Evolutionary conservation across 2,797 vertebrate genomes (phyloP).

Genomic region (Pelobates cultripes): DNA sequence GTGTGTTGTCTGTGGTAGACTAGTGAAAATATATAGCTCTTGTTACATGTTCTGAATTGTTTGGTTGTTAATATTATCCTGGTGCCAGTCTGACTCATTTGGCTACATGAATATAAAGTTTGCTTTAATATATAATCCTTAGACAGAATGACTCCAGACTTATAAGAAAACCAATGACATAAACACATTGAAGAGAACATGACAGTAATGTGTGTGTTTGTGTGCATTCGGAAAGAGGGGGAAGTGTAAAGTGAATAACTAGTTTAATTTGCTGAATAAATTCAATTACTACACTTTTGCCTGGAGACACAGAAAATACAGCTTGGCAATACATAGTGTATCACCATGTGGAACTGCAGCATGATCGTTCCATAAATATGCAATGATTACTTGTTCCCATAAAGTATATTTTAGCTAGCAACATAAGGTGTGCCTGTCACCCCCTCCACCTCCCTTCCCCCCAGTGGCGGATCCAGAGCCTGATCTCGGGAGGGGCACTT

Average conservation of each 20-base stretch:
- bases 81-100: neutral
- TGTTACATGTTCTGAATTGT: constrained; percentile 35
- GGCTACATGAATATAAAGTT: constrained; percentile 36
- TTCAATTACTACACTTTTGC: constrained; percentile 48
- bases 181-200: constrained; percentile 32
- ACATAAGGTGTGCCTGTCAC: neutral
- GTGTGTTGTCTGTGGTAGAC: constrained; percentile 43
- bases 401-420: constrained; percentile 7
- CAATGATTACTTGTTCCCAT: constrained; percentile 27
- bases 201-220: constrained; percentile 13
- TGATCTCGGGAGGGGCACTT: too few relatives aligned
- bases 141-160: constrained; percentile 43
- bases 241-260: constrained; percentile 53
- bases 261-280: constrained; percentile 55
- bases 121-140: constrained; percentile 50
- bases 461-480: too few relatives aligned
- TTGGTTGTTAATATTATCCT: constrained; percentile 28
- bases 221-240: constrained; percentile 33
- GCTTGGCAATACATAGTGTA: constrained; percentile 18
- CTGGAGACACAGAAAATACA: constrained; percentile 47
- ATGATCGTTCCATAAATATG: constrained; percentile 31
- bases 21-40: constrained; percentile 25
- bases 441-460: neutral
- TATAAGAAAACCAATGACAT: constrained; percentile 40
- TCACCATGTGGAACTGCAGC: constrained; percentile 18